A percentile compares a stretch with the other conserved stretches of the same genome.
Conservation (phyloP, 2,888 invertebrate genomes). For the Litoditis marina region DNA sequence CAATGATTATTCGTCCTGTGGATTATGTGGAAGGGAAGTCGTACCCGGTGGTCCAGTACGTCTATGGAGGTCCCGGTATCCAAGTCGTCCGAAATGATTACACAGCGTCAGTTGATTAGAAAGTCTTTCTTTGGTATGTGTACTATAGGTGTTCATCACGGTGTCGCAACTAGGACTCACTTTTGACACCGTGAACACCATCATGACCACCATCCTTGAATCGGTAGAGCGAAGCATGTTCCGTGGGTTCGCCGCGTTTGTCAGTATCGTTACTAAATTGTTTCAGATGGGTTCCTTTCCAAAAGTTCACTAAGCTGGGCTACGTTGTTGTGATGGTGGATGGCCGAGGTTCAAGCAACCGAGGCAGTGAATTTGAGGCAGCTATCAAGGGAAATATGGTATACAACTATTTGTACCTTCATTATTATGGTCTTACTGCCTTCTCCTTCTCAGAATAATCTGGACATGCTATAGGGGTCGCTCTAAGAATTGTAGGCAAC, state of each 20-base stretch:
- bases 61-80: slow-evolving; percentile 97
- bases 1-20: slow-evolving; percentile 28
- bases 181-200: too few relatives aligned
- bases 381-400: slow-evolving; percentile 74
- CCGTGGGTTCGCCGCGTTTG: too few relatives aligned
- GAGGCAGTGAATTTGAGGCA: slow-evolving; percentile 87
- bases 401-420: too few relatives aligned
- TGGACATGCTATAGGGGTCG: too few relatives aligned
- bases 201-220: too few relatives aligned
- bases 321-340: slow-evolving; percentile 94
- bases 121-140: slow-evolving; percentile 10
- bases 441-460: too few relatives aligned
- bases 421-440: too few relatives aligned
- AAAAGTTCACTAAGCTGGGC: slow-evolving; percentile 89
- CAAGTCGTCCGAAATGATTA: slow-evolving; percentile 84
- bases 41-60: slow-evolving; percentile 83
- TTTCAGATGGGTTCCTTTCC: slow-evolving; percentile 68
- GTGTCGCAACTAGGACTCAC: too few relatives aligned
- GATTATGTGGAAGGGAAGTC: slow-evolving; percentile 22
- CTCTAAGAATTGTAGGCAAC: too few relatives aligned
- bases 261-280: too few relatives aligned
- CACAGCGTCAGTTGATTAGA: too few relatives aligned
- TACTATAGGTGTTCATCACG: background rate
- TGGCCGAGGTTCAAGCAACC: slow-evolving; percentile 87
- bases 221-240: too few relatives aligned